A percentile compares a stretch with the other conserved stretches of the same genome.
Conservation (phyloP, 2,888 invertebrate genomes). For the Eristalinus sepulchralis region DNA sequence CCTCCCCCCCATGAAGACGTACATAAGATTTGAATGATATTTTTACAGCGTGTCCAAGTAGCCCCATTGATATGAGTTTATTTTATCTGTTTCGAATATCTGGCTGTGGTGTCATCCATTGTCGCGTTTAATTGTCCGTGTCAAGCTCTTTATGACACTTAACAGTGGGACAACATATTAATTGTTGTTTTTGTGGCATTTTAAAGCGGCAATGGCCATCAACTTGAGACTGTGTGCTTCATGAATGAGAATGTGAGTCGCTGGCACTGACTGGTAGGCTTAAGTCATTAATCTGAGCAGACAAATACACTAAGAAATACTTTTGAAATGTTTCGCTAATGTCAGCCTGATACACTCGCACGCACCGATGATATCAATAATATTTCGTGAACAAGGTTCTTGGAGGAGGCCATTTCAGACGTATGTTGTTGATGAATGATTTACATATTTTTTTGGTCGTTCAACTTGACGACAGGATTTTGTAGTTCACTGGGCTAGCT, state of each 20-base stretch:
- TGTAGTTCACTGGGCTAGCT: neutral
- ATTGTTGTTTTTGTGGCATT: neutral
- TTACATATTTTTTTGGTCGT: neutral
- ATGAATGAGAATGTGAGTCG: conserved; percentile 7
- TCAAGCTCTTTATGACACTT: conserved; percentile 13
- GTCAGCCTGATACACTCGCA: neutral
- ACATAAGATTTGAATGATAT: neutral
- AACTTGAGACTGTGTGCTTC: neutral
- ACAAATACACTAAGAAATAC: neutral
- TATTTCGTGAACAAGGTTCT: neutral
- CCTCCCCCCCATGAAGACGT: neutral
- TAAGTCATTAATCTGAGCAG: neutral
- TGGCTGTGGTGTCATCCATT: conserved; percentile 4
- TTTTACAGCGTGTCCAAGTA: neutral
- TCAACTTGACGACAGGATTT: neutral
- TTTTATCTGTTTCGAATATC: neutral
- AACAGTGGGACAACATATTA: neutral
- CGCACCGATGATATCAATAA: neutral
- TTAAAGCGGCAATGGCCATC: neutral
- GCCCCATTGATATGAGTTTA: neutral
- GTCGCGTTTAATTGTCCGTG: conserved; percentile 21
- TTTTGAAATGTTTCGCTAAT: neutral
- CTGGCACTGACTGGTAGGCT: neutral
- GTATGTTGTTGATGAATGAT: neutral
- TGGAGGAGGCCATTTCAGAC: neutral